These are phyloP conservation scores for Ooceraea biroi DNA, from an alignment of 1,140 invertebrate genomes.

Conservation along the genomic window DNA sequence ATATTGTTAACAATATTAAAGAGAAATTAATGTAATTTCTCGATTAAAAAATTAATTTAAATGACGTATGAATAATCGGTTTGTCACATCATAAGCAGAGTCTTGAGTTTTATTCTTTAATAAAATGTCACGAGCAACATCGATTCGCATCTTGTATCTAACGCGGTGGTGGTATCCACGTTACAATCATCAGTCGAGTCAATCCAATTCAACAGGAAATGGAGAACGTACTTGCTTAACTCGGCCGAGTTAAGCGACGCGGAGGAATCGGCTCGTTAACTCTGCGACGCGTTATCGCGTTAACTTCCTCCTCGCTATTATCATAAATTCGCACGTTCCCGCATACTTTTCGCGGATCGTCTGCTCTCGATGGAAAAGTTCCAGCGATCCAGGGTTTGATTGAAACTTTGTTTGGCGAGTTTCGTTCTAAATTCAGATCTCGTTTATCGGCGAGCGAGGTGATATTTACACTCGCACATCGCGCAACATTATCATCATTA, in stretches of 20 bases:
- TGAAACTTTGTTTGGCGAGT: constrained; percentile 27
- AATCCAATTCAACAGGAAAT: constrained; percentile 14
- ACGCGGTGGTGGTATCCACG: neutral
- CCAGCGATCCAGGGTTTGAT: constrained; percentile 17
- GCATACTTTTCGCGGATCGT: constrained; percentile 24
- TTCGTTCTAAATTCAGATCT: neutral
- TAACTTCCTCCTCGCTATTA: constrained; percentile 8
- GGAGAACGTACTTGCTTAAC: constrained; percentile 33
- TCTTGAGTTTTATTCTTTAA: no score
- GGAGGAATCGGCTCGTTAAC: constrained; percentile 47
- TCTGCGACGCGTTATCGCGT: constrained; percentile 40
- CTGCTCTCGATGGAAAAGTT: constrained; percentile 19
- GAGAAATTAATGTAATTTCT: no score
- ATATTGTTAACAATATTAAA: no score
- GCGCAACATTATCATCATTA: neutral
- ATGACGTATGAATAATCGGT: no score
- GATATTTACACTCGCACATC: neutral
- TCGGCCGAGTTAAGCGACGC: constrained; percentile 42
- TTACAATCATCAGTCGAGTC: constrained; percentile 4
- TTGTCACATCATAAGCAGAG: no score
- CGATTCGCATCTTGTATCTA: constrained; percentile 13
- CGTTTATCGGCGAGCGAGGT: neutral
- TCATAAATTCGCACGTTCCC: constrained; percentile 36
- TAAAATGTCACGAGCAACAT: no score
- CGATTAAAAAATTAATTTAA: no score